phyloP scores from a whole-genome alignment of 2,797 vertebrate species.

The Tympanoctomys barrerae region DNA sequence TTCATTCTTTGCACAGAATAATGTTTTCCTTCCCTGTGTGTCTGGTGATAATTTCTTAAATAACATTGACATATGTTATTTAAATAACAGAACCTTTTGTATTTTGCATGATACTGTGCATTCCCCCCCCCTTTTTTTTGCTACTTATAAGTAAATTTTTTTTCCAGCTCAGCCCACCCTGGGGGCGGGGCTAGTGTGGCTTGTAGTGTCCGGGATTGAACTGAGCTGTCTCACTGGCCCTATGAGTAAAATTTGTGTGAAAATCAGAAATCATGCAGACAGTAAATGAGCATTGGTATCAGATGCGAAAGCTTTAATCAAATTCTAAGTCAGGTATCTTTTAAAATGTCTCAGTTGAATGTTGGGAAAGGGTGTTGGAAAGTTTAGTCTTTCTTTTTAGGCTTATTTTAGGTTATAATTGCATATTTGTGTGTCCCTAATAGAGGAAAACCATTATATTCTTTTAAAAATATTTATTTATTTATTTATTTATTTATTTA shows the following conservation, averaged over 20 bases:
- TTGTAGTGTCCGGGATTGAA: too few species aligned
- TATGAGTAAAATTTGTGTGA: not conserved
- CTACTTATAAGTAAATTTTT: not conserved
- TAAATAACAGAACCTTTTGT: not conserved
- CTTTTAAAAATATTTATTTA: too few species aligned
- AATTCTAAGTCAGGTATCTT: not conserved
- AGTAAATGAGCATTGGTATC: not conserved
- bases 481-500: too few species aligned
- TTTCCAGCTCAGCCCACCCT: too few species aligned
- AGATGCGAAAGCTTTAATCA: not conserved
- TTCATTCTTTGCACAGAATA: constrained; percentile 15
- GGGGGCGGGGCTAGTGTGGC: too few species aligned
- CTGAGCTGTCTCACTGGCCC: too few species aligned
- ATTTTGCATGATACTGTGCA: not conserved
- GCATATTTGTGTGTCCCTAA: constrained; percentile 31
- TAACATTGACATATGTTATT: not conserved
- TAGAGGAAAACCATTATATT: constrained; percentile 52
- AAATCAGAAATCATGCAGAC: not conserved
- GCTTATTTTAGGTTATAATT: constrained; percentile 53
- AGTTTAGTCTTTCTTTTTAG: constrained; percentile 22
- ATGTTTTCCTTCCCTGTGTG: constrained; percentile 19
- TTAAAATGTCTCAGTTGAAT: constrained; percentile 23
- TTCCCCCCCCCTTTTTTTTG: not conserved
- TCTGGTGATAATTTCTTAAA: constrained; percentile 51
- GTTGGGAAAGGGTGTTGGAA: constrained; percentile 16